Base-by-base conservation (phyloP, 2,113 vertebrate species). In the Elanoides forficatus region DNA sequence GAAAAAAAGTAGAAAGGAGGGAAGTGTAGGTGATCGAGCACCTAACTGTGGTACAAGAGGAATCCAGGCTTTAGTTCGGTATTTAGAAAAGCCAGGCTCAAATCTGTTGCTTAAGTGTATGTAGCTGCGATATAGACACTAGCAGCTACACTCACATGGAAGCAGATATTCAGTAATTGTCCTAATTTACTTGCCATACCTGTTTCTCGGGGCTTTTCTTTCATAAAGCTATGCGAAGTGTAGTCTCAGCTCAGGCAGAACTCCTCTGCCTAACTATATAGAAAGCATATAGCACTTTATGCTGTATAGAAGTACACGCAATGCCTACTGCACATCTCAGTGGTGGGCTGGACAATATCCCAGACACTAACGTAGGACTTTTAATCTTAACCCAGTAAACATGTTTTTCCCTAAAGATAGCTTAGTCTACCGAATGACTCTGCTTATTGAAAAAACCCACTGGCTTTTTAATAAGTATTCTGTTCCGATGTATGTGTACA, bases 111-210 rank as follows among this genome's bases (percentile, higher is more conserved):
- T 78, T 36, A 15, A 21, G 23, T 2, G 9, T 30, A 26, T 0
- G 0, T 15, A 29, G 50, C 40, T 70, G 32, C 30, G 30, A 20
- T 15, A 9, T 0, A 43, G 66, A 52, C 16, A 6, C 15, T 15
- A 59, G 32, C 32, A 89, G 70, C 52, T 50, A 29, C 0, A 0
- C 56, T 58, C 29, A 19, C 1, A 0, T 40, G 70, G 59, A 38
- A 60, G 40, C 53, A 84, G 68, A 62, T 30, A 58, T 65, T 66
- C 50, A 34, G 26, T 50, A 34, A 74, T 9, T 58, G 48, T 38
- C 52, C 20, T 55, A 26, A 83, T 81, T 91, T 26, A 48, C n/a
- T 76, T 40, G 6, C 55, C 22, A 7, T 70, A 26, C 66, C 48
- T 50, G 13, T 78, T 89, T 74, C 56, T 72, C 29, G 11, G 22